These are phyloP conservation scores for Petrocephalus sullivani DNA, from an alignment of 2,797 vertebrate species.

Conservation along the genomic window DNA sequence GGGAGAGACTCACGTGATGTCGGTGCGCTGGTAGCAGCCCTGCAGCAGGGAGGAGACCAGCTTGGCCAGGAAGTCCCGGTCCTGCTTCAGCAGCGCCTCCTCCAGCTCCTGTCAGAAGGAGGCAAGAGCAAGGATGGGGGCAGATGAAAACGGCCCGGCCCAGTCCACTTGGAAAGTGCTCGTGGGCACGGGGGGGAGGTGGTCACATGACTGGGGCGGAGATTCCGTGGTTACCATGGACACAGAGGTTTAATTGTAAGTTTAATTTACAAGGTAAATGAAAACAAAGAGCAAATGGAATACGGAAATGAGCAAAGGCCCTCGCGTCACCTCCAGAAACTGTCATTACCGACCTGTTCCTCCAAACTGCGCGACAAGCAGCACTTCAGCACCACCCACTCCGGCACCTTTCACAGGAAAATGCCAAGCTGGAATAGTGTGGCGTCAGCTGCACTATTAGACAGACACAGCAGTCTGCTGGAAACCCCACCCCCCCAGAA, in stretches of 20 bases:
- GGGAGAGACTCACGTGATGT: conserved; percentile 87
- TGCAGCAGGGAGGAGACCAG: conserved; percentile 88
- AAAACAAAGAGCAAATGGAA: neutral
- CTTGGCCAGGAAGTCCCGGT: conserved; percentile 85
- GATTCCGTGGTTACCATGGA: neutral
- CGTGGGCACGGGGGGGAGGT: neutral
- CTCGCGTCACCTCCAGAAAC: too few species aligned
- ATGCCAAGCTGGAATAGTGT: too few species aligned
- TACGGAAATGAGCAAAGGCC: neutral
- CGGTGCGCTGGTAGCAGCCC: conserved; percentile 94
- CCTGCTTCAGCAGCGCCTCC: conserved; percentile 83
- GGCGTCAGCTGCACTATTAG: too few species aligned
- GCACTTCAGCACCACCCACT: too few species aligned
- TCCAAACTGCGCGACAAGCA: too few species aligned
- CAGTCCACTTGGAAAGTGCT: neutral
- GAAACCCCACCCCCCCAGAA: too few species aligned
- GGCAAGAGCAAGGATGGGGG: neutral
- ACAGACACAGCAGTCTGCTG: too few species aligned
- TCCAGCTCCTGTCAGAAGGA: conserved; percentile 80
- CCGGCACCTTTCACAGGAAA: too few species aligned
- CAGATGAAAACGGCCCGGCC: neutral
- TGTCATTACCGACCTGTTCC: too few species aligned
- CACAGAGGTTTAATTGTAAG: neutral
- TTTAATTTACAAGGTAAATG: neutral
- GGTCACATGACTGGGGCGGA: neutral